Evolutionary conservation across 2,113 vertebrate genomes (phyloP).

Genomic region (human (Homo sapiens)): DNA sequence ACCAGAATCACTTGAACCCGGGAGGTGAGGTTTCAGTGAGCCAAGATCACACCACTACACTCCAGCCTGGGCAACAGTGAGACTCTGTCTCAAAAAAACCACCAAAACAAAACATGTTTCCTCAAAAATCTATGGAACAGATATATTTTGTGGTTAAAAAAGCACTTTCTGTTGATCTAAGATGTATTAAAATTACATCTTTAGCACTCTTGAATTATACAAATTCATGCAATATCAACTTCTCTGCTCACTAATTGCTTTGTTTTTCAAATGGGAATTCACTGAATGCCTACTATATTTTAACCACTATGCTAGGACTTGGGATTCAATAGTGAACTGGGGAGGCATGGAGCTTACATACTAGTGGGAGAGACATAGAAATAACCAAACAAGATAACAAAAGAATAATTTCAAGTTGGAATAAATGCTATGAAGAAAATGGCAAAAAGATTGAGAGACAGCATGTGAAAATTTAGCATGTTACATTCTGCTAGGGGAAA

Average conservation of each 20-base stretch:
- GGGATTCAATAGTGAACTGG: not conserved
- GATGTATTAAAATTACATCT: not conserved
- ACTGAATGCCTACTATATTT: not conserved
- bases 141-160: not conserved
- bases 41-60: too few species aligned
- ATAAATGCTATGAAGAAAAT: not conserved
- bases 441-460: not conserved
- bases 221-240: not conserved
- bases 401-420: not conserved
- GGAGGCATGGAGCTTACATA: not conserved
- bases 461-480: not conserved
- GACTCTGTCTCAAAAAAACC: too few species aligned
- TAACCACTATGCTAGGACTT: not conserved
- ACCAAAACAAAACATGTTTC: not conserved
- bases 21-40: too few species aligned
- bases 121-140: not conserved
- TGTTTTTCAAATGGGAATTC: not conserved
- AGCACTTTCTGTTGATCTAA: not conserved
- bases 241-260: not conserved
- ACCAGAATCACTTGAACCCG: too few species aligned
- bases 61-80: too few species aligned
- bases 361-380: not conserved
- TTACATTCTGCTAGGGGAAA: not conserved
- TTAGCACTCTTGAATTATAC: not conserved
- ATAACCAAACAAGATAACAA: not conserved